A percentile compares a stretch with the other conserved stretches of the same genome.
Conservation (phyloP, 2,888 invertebrate genomes). For the Marasmarcha lunaedactyla region DNA sequence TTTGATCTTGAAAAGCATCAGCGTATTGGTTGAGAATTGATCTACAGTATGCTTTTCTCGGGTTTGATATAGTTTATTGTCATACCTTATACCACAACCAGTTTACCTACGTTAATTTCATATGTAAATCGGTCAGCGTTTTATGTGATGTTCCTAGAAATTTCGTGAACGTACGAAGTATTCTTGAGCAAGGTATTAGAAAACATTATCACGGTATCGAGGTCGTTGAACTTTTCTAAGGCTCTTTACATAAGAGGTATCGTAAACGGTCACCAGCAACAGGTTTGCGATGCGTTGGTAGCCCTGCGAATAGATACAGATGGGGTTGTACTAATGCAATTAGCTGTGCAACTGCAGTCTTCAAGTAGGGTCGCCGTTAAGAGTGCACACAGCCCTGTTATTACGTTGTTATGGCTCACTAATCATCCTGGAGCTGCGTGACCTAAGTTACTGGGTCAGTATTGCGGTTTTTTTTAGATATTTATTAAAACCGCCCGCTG, state of each 20-base stretch:
- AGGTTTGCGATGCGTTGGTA: not conserved
- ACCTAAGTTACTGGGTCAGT: not conserved
- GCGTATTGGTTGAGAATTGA: no score
- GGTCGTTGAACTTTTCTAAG: not conserved
- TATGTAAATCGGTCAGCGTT: constrained; percentile 43
- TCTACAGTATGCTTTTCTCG: no score
- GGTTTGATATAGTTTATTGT: no score
- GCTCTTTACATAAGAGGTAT: not conserved
- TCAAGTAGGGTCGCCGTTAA: not conserved
- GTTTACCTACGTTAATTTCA: constrained; percentile 44
- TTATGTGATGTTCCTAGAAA: constrained; percentile 28
- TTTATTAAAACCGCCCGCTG: no score
- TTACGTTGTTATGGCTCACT: not conserved
- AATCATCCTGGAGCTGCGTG: not conserved
- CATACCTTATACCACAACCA: no score
- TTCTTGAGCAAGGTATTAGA: no score
- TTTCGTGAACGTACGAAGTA: constrained; percentile 17
- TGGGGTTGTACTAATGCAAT: not conserved
- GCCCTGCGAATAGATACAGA: not conserved
- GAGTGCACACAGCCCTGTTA: not conserved
- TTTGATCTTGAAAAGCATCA: no score
- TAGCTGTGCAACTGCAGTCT: not conserved
- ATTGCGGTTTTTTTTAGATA: not conserved
- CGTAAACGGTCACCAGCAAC: not conserved
- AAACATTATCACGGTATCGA: not conserved